Evolutionary conservation across 1,140 invertebrate genomes (phyloP), one percentile per base, ranked within the genome.

Genomic region (Archegozetes longisetosus): DNA sequence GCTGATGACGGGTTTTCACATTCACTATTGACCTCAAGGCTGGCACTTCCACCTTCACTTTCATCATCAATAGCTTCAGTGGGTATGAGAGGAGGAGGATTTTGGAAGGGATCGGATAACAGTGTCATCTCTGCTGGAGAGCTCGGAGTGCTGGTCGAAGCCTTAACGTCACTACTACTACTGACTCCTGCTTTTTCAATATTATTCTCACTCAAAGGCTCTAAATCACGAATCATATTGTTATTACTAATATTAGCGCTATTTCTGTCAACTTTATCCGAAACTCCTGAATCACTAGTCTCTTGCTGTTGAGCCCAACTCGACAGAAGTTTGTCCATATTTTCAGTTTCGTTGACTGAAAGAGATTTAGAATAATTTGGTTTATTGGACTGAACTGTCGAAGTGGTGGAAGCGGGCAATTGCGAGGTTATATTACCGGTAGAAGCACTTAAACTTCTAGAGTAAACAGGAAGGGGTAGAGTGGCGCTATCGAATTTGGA

Each of bases 81-180:
- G 2, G 61, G 61, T 22, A 55, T 55, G 29, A 62, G 22, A 23
- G 52, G 55, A 4, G 61, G 55, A 17, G 51, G 32, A 22, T 54
- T 53, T 46, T 53, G 56, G 14, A 54, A 27, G 17, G 40, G 26
- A 53, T 61, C 61, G 1, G 25, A 23, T 0, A 61, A 23, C 9
- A 27, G 29, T 22, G 53, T 24, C 6, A 24, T 22, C 46, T 61
- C 60, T 2, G 27, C 49, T 24, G 60, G 60, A 23, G 54, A 57
- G 47, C 60, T 61, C 17, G 61, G 61, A 22, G 61, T 58, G 49
- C 55, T 58, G 13, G 55, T 61, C 4, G 60, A 24, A 17, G 9
- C 14, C 22, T 52, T 58, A 28, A 17, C 23, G 22, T 60, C 51
- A 48, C 52, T 60, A 1, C 20, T 40, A 46, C 51, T 54, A 24